phyloP scores from a whole-genome alignment of 2,888 invertebrate genomes.

The Eupithecia centaureata region DNA sequence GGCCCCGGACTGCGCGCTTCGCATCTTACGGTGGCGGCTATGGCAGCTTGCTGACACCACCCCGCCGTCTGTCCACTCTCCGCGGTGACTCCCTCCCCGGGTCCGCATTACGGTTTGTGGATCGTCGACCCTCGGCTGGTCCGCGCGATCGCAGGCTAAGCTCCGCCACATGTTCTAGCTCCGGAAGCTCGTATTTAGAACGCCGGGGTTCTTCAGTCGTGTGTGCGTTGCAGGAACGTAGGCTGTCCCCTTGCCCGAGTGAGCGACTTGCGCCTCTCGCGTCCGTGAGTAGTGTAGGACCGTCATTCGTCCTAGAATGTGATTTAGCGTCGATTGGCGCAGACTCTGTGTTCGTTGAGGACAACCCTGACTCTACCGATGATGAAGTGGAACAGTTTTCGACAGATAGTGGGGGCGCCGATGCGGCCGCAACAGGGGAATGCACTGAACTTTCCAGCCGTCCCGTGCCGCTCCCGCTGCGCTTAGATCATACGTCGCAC shows the following conservation, averaged over 20 bases:
- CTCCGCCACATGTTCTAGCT: conserved; percentile 93
- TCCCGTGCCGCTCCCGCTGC: conserved; percentile 65
- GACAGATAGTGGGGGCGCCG: conserved; percentile 89
- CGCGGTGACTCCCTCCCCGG: conserved; percentile 86
- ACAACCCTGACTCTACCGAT: conserved; percentile 89
- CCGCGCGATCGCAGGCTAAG: conserved; percentile 86
- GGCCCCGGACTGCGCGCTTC: conserved; percentile 74
- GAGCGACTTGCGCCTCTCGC: conserved; percentile 89
- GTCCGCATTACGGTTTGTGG: conserved; percentile 80
- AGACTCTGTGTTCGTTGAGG: conserved; percentile 92
- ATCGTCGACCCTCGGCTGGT: conserved; percentile 79
- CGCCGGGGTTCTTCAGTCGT: conserved; percentile 91
- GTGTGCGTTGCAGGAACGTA: conserved; percentile 90
- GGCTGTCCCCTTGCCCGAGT: conserved; percentile 89
- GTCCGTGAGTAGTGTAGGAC: conserved; percentile 91
- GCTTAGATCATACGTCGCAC: conserved; percentile 82
- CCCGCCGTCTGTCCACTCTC: conserved; percentile 85
- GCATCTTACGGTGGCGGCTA: conserved; percentile 85
- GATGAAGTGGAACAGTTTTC: conserved; percentile 93
- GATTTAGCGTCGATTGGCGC: conserved; percentile 89
- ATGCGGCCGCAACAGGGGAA: conserved; percentile 65
- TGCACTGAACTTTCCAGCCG: conserved; percentile 75
- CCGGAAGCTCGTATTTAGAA: conserved; percentile 92
- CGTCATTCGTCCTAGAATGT: conserved; percentile 87
- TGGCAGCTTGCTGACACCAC: conserved; percentile 88